A percentile compares a stretch with the other conserved stretches of the same genome.
These are phyloP conservation scores for Periphyllus acericola DNA, from an alignment of 2,888 invertebrate species.

Conservation along the genomic window DNA sequence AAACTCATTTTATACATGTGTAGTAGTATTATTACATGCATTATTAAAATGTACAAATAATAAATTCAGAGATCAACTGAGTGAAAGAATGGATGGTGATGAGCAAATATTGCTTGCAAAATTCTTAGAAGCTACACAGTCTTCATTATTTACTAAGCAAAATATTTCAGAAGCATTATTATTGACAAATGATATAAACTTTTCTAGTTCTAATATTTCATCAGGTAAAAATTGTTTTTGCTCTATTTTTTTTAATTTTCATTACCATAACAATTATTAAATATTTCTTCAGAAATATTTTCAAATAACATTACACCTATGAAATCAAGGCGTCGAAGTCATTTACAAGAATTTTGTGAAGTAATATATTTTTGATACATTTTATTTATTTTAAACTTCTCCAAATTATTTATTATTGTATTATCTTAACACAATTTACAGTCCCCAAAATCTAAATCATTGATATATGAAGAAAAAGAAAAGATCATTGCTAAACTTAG, in stretches of 20 bases:
- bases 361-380: constrained; percentile 3
- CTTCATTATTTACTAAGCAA: constrained; percentile 33
- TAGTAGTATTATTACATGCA: constrained; percentile 46
- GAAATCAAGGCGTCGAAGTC: constrained; percentile 39
- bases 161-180: constrained; percentile 51
- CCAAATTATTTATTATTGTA: background rate
- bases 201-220: background rate
- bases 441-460: constrained; percentile 51
- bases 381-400: background rate
- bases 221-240: constrained; percentile 28
- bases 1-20: constrained; percentile 42
- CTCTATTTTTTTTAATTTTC: background rate
- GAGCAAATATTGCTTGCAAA: constrained; percentile 47
- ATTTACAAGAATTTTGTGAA: constrained; percentile 58
- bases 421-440: constrained; percentile 8
- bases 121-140: constrained; percentile 44
- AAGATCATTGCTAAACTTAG: constrained; percentile 49
- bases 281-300: constrained; percentile 43
- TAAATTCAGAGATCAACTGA: constrained; percentile 40
- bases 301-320: constrained; percentile 50
- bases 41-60: constrained; percentile 50
- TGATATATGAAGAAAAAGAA: constrained; percentile 57
- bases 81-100: constrained; percentile 42
- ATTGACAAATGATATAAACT: background rate
- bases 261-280: background rate